Evolutionary conservation across 2,888 invertebrate genomes (phyloP).

Genomic region (Rugalucina vietnamica): DNA sequence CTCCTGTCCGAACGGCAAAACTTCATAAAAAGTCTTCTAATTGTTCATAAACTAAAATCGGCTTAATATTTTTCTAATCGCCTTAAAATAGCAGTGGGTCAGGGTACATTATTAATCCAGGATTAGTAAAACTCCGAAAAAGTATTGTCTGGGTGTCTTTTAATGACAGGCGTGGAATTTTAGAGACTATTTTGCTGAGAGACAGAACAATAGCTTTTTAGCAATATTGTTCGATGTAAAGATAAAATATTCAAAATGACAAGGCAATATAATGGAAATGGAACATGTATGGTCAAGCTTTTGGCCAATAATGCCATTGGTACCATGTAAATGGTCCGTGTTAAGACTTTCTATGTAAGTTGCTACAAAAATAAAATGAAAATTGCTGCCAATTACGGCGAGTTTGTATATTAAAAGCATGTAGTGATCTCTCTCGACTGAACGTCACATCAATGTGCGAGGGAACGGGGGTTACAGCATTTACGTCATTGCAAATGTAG

Average conservation of each 20-base stretch:
- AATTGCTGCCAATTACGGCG: no score
- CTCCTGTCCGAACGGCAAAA: neutral
- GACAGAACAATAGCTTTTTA: neutral
- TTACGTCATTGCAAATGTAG: no score
- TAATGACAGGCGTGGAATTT: neutral
- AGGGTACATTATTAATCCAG: neutral
- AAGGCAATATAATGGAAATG: neutral
- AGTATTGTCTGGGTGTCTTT: neutral
- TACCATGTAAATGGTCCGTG: no score
- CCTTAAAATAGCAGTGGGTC: neutral
- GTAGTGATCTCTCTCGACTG: no score
- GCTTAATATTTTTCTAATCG: neutral
- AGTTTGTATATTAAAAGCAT: no score
- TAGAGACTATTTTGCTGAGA: neutral
- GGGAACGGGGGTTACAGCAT: no score
- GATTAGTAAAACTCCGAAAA: slow-evolving; percentile 8
- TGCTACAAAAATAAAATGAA: no score
- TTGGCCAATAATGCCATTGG: neutral
- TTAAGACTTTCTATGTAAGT: no score
- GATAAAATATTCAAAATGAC: neutral
- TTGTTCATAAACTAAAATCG: slow-evolving; percentile 16
- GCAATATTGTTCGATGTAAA: neutral
- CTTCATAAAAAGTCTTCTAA: neutral
- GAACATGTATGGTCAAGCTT: slow-evolving; percentile 4
- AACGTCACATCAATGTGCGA: no score